These are phyloP conservation scores for Luidia sarsii DNA, from an alignment of 53 echinoderm and acorn worm genomes.

Conservation along the genomic window DNA sequence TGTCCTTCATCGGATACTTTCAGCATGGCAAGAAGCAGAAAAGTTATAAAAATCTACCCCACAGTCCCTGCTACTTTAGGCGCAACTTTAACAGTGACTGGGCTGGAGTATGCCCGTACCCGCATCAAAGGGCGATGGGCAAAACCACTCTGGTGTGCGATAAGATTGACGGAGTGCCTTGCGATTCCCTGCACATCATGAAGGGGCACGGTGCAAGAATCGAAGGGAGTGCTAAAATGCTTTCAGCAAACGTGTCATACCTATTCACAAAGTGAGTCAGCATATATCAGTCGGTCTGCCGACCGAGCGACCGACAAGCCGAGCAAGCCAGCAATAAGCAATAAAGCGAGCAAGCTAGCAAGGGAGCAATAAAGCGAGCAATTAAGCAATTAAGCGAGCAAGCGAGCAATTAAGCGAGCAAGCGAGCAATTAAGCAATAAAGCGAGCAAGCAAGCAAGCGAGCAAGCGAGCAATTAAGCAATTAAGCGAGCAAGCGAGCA, in stretches of 20 bases:
- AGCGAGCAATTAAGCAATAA: too few species aligned
- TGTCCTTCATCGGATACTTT: constrained; percentile 10
- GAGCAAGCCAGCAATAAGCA: neutral
- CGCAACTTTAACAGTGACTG: constrained; percentile 4
- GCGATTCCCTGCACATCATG: neutral
- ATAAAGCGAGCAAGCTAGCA: neutral
- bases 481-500: too few species aligned
- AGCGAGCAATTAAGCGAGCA: too few species aligned
- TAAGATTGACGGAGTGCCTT: neutral
- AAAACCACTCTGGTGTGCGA: neutral
- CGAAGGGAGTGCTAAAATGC: neutral
- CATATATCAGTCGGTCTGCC: too few species aligned
- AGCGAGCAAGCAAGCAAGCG: too few species aligned
- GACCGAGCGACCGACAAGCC: too few species aligned
- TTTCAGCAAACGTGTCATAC: neutral
- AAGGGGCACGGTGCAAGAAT: neutral
- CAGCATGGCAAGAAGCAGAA: neutral
- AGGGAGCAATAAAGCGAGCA: too few species aligned
- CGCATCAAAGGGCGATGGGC: constrained; percentile 22
- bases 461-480: too few species aligned
- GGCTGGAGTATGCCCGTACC: constrained; percentile 6
- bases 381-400: too few species aligned
- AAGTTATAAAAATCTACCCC: neutral
- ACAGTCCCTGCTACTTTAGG: neutral
- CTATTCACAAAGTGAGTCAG: constrained; percentile 17